Base-by-base conservation (phyloP, 35 echinoderm and acorn worm species). In the Heliocidaris tuberculata region DNA sequence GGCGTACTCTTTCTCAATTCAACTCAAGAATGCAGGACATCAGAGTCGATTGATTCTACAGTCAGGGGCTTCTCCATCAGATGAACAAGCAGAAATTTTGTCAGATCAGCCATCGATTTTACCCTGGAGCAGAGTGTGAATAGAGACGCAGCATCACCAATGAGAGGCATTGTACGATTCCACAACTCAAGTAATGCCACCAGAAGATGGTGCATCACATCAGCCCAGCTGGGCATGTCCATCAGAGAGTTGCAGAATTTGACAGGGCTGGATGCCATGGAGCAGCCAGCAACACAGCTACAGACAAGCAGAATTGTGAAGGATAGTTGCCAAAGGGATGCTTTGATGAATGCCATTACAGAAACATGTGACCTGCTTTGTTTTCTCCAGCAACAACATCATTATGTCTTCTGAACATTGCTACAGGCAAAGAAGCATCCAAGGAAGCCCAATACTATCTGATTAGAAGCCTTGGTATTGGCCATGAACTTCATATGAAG, bases 121-220 rank as follows among this genome's bases (percentile, higher is more conserved):
- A 94, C 96, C 30, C 47, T 98, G 13, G 96, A 98, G 90, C 93
- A 98, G 52, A 96, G 92, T 13, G 95, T 97, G 2, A 98, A 98
- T 31, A 93, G 94, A 85, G 96, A 98, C 93, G 96, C 97, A 92
- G 95, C 97, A 48, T 98, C 97, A 86, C 42, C 47, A 92, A 48
- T 92, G 90, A 92, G 9, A 32, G 90, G 90, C 24, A 95, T 90
- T 32, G 94, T 86, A 17, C 60, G 60, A 48, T 94, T 94, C 50
- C 29, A 48, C 47, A 85, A 94, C 85, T 94, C 94, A 35, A 85
- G 85, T 10, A 94, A 94, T 71, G 93, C 93, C 7, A 94, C 70
- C 52, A 59, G 54, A 32, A 15, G 93, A 6, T 94, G 94, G 94
- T 85, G 60, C 27, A 35, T 94, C 30, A 85, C 94, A 50, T 85